Evolutionary conservation across 2,888 invertebrate species (phyloP), one percentile per base, ranked within the genome.

Genomic region (Biston stratarius): DNA sequence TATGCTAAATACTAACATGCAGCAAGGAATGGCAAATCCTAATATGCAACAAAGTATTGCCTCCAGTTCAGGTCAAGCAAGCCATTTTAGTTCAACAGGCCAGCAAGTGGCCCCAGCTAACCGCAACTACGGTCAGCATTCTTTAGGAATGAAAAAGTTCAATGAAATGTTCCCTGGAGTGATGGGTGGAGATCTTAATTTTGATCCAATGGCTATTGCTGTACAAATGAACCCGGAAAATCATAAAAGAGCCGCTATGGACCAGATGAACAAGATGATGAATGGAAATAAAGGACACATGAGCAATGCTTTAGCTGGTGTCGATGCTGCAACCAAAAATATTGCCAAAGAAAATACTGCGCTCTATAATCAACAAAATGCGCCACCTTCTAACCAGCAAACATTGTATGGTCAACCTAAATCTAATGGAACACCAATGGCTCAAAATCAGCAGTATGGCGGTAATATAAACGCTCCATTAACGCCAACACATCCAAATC

Each of bases 171-270:
- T 93, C 68, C 92, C 94, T 44, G 92, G 90, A 24, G 85, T 90
- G 9, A 85, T 83, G 33, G 80, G 78, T 12, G 85, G 84, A 24
- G 88, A 91, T 66, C 80, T 93, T 62, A 88, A 88, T 42, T 93
- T 91, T 67, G 92, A 94, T 77, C 93, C 94, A 2, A 94, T 94
- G 93, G 82, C 88, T 45, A 89, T 94, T 69, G 94, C 94, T 10
- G 83, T 93, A 74, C 92, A 93, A 78, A 92, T 94, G 92, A 93
- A 93, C 76, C 93, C 93, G 56, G 87, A 86, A 45, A 94, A 93
- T 70, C 87, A 89, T 58, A 82, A 91, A 72, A 80, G 79, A 64
- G 77, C 79, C 24, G 90, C 90, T 48, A 85, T 90, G 76, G 74
- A 86, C 45, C 77, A 83, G 0, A 91, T 90, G 80, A 78, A 87